Base-by-base conservation (phyloP, 2,797 vertebrate species). In the Enteromius treurensis region DNA sequence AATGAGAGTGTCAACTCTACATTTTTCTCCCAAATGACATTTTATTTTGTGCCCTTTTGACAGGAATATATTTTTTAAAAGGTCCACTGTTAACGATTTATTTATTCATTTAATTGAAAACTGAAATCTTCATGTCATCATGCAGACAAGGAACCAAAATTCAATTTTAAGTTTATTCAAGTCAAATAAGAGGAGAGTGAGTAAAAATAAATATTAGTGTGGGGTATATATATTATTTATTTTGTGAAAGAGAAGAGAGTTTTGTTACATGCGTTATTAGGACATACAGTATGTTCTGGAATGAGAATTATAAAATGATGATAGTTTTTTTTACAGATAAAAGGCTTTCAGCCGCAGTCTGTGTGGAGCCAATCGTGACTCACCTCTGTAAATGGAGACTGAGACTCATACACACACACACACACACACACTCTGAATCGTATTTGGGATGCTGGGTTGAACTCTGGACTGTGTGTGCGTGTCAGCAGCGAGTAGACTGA, bases 341-440 rank as follows among this genome's bases (percentile, higher is more conserved):
- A 40, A 69, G 47, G 4, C 64, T 67, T 23, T 68, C 47, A 55
- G 32, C 2, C 65, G 4, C 53, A 29, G 55, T 67, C 32, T 68
- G 29, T 23, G 34, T 29, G 7, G 49, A 68, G 32, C 47, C 62
- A 29, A 32, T 55, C 62, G 10, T 76, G 80, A 82, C 34, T 82
- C 80, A 82, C 62, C 47, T 19, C 60, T 76, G 45, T 32, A 82
- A 77, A 82, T 53, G 55, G 49, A 82, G 73, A 40, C 23, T 68
- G 60, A 53, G 45, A 65, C 26, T 45, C 42, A 42, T 32, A 32
- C 40, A 42, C n/a, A 23, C 55, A 58, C 53, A 58, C 53, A 55
- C 53, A 55, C 51, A 64, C 42, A 13, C 32, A 81, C 34, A 17
- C 45, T 19, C 68, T 55, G 58, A 77, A 73, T 85, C 14, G 68